phyloP scores from a whole-genome alignment of 2,113 vertebrate genomes.

The Micronycteris hirsuta region DNA sequence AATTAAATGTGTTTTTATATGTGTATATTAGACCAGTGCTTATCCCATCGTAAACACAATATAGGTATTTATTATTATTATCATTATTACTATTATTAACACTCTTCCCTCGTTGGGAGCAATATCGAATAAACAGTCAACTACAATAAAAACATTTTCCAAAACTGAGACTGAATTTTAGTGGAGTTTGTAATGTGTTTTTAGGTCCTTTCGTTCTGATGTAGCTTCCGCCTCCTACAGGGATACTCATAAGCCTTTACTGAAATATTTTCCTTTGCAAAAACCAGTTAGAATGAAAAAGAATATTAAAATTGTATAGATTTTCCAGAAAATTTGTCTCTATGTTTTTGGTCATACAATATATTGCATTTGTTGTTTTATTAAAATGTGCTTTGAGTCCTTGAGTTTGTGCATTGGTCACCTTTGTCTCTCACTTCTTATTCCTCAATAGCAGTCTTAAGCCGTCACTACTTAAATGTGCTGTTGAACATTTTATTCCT shows the following conservation, averaged over 20 bases:
- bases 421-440: conserved; percentile 6
- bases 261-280: background rate
- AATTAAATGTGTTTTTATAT: background rate
- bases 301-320: background rate
- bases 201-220: background rate
- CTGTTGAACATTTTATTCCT: conserved; percentile 41
- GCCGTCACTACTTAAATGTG: background rate
- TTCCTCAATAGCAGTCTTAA: background rate
- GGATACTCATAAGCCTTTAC: background rate
- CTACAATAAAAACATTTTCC: background rate
- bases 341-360: background rate
- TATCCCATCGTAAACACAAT: background rate
- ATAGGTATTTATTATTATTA: background rate
- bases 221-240: background rate
- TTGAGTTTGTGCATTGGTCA: background rate
- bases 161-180: background rate
- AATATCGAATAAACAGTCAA: background rate
- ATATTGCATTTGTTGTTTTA: background rate
- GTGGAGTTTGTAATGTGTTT: background rate
- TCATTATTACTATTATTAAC: background rate
- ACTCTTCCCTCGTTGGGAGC: background rate
- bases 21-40: background rate
- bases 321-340: background rate
- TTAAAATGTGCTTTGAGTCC: background rate
- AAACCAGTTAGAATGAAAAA: background rate